Conservation (phyloP, 2,797 vertebrate genomes). For the Triplophysa yarkandensis region DNA sequence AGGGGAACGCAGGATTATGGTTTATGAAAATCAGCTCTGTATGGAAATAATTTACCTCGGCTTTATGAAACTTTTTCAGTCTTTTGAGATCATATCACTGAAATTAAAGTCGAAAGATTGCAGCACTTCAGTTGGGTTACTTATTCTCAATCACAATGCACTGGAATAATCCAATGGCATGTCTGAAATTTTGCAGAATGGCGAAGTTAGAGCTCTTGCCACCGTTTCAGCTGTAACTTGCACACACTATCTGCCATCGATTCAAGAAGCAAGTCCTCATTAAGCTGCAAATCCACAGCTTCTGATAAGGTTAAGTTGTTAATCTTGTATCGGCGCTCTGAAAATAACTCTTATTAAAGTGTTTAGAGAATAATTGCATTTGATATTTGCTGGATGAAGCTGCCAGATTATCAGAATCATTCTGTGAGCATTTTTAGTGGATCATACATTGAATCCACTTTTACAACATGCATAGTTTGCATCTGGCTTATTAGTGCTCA, state of each 20-base stretch:
- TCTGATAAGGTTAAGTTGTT: constrained; percentile 38
- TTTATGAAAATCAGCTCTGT: constrained; percentile 73
- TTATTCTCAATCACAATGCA: constrained; percentile 37
- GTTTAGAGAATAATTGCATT: constrained; percentile 28
- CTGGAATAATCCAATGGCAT: constrained; percentile 3
- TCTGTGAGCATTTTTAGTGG: constrained; percentile 47
- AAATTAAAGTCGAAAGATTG: constrained; percentile 50
- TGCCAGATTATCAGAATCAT: constrained; percentile 25
- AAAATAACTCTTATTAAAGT: constrained; percentile 25
- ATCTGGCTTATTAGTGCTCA: neutral
- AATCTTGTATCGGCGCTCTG: constrained; percentile 28
- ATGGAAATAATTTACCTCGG: constrained; percentile 72
- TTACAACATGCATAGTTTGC: neutral
- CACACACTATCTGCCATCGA: constrained; percentile 21
- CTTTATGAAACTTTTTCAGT: constrained; percentile 70
- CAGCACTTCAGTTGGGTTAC: constrained; percentile 25
- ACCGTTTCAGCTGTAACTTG: constrained; percentile 9
- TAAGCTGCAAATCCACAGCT: constrained; percentile 26
- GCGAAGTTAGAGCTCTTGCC: constrained; percentile 7
- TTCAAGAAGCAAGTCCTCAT: constrained; percentile 18
- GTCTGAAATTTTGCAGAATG: constrained; percentile 7
- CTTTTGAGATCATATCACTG: constrained; percentile 65
- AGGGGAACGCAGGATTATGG: constrained; percentile 61
- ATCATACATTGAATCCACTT: neutral
- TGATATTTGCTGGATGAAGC: constrained; percentile 23